These are phyloP conservation scores for Patella caerulea DNA, from an alignment of 2,888 invertebrate species.

Conservation along the genomic window DNA sequence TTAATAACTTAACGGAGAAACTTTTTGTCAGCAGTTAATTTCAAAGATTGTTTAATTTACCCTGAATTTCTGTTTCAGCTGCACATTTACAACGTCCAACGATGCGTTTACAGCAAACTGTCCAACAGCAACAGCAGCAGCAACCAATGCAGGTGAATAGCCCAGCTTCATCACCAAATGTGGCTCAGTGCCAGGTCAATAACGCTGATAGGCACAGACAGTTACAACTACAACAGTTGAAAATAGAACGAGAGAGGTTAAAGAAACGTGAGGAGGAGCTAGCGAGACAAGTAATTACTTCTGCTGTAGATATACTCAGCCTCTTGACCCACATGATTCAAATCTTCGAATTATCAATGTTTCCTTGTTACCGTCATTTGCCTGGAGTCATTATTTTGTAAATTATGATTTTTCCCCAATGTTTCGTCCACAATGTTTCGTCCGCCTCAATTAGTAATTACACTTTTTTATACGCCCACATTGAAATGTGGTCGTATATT, in stretches of 20 bases:
- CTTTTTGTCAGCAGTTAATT: too few species aligned
- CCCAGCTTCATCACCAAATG: conserved; percentile 35
- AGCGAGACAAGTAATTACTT: conserved; percentile 80
- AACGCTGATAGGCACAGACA: conserved; percentile 48
- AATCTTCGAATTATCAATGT: too few species aligned
- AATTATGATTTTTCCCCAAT: too few species aligned
- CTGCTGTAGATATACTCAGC: neutral
- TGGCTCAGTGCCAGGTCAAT: conserved; percentile 34
- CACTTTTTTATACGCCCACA: too few species aligned
- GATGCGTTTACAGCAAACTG: conserved; percentile 38
- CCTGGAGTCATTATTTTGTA: too few species aligned
- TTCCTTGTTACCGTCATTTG: too few species aligned
- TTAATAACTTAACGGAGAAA: too few species aligned
- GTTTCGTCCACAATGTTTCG: too few species aligned
- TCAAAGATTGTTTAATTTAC: too few species aligned
- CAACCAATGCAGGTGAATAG: conserved; percentile 73
- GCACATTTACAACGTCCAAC: conserved; percentile 40
- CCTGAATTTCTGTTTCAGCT: conserved; percentile 22
- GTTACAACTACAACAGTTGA: conserved; percentile 76
- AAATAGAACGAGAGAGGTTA: conserved; percentile 89
- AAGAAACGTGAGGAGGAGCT: conserved; percentile 92
- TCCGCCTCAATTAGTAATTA: too few species aligned
- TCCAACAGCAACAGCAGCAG: conserved; percentile 74
- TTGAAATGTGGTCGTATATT: too few species aligned
- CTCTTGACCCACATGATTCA: too few species aligned